Evolutionary conservation across 2,797 vertebrate genomes (phyloP), one percentile per base, ranked within the genome.

Genomic region (Nyctalus aviator): DNA sequence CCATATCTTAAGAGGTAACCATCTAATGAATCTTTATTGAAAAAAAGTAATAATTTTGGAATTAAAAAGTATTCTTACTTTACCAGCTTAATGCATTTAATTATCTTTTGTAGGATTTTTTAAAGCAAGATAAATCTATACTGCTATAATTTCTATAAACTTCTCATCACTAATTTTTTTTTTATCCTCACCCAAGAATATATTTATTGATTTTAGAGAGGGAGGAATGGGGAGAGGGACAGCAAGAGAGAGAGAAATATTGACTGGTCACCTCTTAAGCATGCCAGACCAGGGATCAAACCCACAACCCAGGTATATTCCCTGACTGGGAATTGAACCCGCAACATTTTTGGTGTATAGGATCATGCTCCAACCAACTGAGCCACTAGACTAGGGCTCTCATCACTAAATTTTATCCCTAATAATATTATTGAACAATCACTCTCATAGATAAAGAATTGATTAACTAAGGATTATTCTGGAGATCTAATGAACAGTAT

Each of bases 131-230:
- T 2, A 64, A 71, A 35, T n/a, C 18, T 25, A 44, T 21, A 25
- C 21, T 55, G 12, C 32, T 48, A 6, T 35, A 79, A 81, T 77
- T 88, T 32, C 48, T 27, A 68, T 84, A 66, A 32, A 37, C 76
- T 93, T 86, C 23, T 84, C 37, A 46, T 85, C 25, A 79, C 41
- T 79, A 55, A 73, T 73, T 72, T 84, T 71, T 84, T 71, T 71
- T 64, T 64, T 64, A n/a, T 64, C 27, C 62, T 64, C 14, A 64
- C 2, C 27, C 30, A n/a, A 64, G 6, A 30, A 64, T 64, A n/a
- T n/a, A n/a, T n/a, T 64, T 64, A 64, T 64, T 64, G 27, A n/a
- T n/a, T 64, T 64, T 64, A 64, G 62, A 64, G 62, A 64, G 14
- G 14, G 6, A n/a, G 3, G 27, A 64, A 64, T 6, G 30, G 62